Conservation (phyloP, 1,140 invertebrate species). For the Drosophila azteca region DNA sequence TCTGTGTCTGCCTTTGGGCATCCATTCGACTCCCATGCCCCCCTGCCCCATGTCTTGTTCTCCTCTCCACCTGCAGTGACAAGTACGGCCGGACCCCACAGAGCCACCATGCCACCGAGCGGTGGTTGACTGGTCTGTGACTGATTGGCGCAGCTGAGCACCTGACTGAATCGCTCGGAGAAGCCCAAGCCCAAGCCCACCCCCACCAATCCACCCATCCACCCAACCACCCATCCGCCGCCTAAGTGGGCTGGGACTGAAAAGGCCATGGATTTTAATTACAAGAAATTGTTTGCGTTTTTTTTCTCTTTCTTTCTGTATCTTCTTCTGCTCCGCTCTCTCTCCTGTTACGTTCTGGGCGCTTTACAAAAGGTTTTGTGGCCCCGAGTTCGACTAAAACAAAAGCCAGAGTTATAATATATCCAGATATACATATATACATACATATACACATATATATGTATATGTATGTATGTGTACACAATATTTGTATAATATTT, state of each 20-base stretch:
- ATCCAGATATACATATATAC: conserved; percentile 10
- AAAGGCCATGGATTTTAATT: conserved; percentile 81
- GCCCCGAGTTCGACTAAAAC: conserved; percentile 32
- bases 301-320: conserved; percentile 14
- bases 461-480: background rate
- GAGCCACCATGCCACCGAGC: background rate
- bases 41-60: background rate
- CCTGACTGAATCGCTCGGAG: conserved; percentile 65
- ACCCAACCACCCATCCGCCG: background rate
- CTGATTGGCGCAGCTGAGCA: conserved; percentile 79
- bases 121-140: conserved; percentile 77
- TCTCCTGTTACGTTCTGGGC: conserved; percentile 6
- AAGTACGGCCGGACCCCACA: conserved; percentile 51
- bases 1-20: conserved; percentile 51
- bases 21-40: background rate
- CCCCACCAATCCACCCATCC: background rate
- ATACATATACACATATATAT: background rate
- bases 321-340: background rate
- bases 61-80: conserved; percentile 62
- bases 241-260: conserved; percentile 48
- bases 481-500: background rate
- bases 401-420: conserved; percentile 44
- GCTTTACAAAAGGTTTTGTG: conserved; percentile 39
- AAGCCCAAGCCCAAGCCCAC: background rate
- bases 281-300: conserved; percentile 79